Evolutionary conservation across 2,888 invertebrate genomes (phyloP).

Genomic region (Parapristionchus giblindavisi): DNA sequence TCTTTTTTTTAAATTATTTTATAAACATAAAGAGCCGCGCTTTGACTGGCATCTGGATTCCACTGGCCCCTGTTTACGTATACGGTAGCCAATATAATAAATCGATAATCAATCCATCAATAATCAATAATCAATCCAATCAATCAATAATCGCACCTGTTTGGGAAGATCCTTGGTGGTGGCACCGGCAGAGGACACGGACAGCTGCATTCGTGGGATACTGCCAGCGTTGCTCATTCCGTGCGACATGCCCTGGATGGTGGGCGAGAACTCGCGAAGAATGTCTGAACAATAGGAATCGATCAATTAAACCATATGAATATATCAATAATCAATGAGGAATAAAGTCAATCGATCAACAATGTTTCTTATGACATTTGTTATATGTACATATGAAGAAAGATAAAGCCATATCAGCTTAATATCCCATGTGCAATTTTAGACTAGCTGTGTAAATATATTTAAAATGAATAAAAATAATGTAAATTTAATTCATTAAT

Average conservation of each 20-base stretch:
- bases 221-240: conserved; percentile 65
- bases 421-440: neutral
- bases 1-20: too few species aligned
- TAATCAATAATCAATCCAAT: too few species aligned
- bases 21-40: too few species aligned
- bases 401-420: neutral
- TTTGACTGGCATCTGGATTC: too few species aligned
- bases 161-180: conserved; percentile 54
- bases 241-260: conserved; percentile 56
- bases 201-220: conserved; percentile 63
- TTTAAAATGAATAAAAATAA: too few species aligned
- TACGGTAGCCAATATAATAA: too few species aligned
- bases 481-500: too few species aligned
- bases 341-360: neutral
- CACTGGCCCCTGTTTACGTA: too few species aligned
- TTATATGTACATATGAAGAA: too few species aligned
- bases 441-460: neutral
- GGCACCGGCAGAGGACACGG: conserved; percentile 62
- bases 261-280: conserved; percentile 63
- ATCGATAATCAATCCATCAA: too few species aligned
- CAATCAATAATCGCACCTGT: conserved; percentile 48
- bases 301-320: neutral
- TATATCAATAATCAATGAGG: neutral
- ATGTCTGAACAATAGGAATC: conserved; percentile 51
- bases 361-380: neutral